phyloP scores from a whole-genome alignment of 1,140 invertebrate species.

The Linepithema humile region DNA sequence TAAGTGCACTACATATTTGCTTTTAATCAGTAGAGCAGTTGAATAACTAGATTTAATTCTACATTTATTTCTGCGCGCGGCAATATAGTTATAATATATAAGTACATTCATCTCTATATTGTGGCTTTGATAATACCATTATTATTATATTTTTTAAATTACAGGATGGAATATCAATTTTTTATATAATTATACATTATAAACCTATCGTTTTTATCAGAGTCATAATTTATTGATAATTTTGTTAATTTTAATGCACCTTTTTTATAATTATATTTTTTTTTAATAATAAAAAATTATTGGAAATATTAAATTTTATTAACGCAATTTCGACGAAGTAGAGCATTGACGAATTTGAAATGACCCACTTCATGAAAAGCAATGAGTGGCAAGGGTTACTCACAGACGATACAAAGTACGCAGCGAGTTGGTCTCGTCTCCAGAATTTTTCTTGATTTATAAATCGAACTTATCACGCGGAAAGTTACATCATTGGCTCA shows the following conservation, averaged over 20 bases:
- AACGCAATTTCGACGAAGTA: background rate
- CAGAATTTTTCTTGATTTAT: background rate
- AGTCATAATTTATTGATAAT: background rate
- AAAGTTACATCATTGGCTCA: background rate
- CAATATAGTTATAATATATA: background rate
- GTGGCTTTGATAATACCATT: background rate
- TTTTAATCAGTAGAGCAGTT: no score
- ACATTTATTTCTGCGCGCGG: no score
- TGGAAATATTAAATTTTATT: background rate
- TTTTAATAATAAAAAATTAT: background rate
- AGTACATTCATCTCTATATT: background rate
- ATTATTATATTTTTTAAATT: background rate
- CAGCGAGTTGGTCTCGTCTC: background rate
- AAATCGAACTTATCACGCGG: background rate
- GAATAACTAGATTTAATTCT: no score
- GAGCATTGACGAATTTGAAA: background rate
- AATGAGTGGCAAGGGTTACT: slow-evolving; percentile 6
- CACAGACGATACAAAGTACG: background rate
- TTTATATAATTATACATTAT: background rate
- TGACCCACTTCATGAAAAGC: background rate
- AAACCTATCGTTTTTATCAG: background rate
- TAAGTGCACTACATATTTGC: background rate
- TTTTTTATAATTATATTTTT: background rate
- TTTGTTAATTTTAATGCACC: background rate
- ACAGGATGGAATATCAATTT: no score